phyloP scores from a whole-genome alignment of 2,797 vertebrate species.

The Syndactyla subalaris region DNA sequence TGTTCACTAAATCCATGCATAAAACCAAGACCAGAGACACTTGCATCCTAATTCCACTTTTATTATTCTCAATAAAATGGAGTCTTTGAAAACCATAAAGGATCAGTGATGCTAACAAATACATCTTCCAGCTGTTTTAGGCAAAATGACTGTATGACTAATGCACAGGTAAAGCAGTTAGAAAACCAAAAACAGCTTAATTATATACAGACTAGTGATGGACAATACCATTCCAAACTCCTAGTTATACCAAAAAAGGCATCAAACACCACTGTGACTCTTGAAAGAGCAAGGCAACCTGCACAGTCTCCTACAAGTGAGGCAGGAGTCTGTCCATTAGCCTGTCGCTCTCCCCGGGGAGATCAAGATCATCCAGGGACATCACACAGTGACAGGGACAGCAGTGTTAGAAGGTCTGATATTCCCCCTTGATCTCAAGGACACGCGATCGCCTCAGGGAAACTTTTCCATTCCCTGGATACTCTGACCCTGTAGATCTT shows the following conservation, averaged over 20 bases:
- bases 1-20: conserved; percentile 43
- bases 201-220: not conserved
- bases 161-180: conserved; percentile 28
- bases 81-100: conserved; percentile 18
- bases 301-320: not conserved
- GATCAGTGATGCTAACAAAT: conserved; percentile 43
- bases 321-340: not conserved
- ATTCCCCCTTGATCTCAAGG: not conserved
- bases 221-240: not conserved
- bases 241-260: conserved; percentile 55
- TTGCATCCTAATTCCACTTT: conserved; percentile 59
- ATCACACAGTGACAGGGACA: not conserved
- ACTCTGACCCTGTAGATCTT: not conserved
- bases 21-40: conserved; percentile 1
- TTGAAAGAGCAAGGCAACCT: not conserved
- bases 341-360: not conserved
- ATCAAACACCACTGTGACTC: not conserved
- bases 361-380: not conserved
- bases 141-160: conserved; percentile 7
- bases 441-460: not conserved
- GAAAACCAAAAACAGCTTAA: conserved; percentile 5
- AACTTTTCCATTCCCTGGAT: not conserved
- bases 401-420: not conserved
- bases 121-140: conserved; percentile 11
- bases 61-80: conserved; percentile 65